Percentiles rank a stretch among this genome's conserved stretches.
phyloP scores from a whole-genome alignment of 2,888 invertebrate species.

The Stegophylla sp. region DNA sequence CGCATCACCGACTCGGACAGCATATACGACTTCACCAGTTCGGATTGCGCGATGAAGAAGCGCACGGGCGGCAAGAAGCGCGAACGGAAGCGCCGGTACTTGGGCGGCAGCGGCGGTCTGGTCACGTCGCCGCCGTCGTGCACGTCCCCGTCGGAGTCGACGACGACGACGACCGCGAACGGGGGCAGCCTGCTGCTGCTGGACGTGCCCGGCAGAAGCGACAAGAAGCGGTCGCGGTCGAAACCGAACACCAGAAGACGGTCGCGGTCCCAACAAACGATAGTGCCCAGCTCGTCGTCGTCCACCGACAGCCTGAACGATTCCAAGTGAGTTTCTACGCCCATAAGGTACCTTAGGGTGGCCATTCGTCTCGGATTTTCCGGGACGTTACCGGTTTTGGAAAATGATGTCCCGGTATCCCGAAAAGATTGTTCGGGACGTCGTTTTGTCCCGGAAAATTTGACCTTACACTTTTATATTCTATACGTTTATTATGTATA shows the following conservation, averaged over 20 bases:
- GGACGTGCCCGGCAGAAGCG: slow-evolving; percentile 69
- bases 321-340: slow-evolving; percentile 8
- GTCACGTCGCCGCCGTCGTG: slow-evolving; percentile 62
- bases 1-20: slow-evolving; percentile 80
- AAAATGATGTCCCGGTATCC: too few species aligned
- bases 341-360: too few species aligned
- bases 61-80: slow-evolving; percentile 63
- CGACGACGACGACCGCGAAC: neutral
- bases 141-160: neutral
- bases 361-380: too few species aligned
- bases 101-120: slow-evolving; percentile 70
- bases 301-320: slow-evolving; percentile 70
- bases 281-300: slow-evolving; percentile 67
- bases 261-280: slow-evolving; percentile 67
- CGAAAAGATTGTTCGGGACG: too few species aligned
- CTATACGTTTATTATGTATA: too few species aligned
- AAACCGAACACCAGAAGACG: slow-evolving; percentile 70
- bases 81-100: slow-evolving; percentile 64
- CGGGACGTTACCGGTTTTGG: too few species aligned
- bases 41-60: slow-evolving; percentile 69
- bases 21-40: slow-evolving; percentile 76
- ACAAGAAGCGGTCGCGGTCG: slow-evolving; percentile 64
- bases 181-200: slow-evolving; percentile 65
- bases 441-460: too few species aligned
- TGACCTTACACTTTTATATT: too few species aligned